Evolutionary conservation across 2,797 vertebrate genomes (phyloP).

Genomic region (Lophotriccus pileatus): DNA sequence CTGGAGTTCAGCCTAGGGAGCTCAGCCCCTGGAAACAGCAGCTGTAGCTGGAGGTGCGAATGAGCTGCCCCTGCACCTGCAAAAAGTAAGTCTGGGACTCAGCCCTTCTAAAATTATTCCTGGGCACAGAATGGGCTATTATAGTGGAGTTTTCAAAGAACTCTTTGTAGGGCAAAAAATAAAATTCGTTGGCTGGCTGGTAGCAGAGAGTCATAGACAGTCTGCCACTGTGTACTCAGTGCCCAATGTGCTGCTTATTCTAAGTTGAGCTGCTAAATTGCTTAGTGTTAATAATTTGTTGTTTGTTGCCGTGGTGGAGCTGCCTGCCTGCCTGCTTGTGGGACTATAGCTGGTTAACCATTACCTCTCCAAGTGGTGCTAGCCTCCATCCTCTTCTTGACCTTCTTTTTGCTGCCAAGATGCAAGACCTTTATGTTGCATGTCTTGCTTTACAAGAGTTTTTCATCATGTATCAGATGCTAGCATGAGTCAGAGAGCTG

Average conservation of each 20-base stretch:
- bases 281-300: conserved; percentile 64
- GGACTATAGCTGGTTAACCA: neutral
- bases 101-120: conserved; percentile 50
- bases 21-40: neutral
- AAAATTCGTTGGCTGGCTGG: conserved; percentile 57
- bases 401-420: neutral
- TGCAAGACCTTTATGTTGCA: neutral
- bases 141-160: conserved; percentile 60
- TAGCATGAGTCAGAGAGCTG: neutral
- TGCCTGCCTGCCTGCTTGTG: neutral
- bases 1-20: neutral
- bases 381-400: neutral
- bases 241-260: conserved; percentile 65
- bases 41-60: conserved; percentile 21
- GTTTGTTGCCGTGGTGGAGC: conserved; percentile 4
- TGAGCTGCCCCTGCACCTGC: conserved; percentile 20
- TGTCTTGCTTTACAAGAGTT: neutral
- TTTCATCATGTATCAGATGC: neutral
- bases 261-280: conserved; percentile 62
- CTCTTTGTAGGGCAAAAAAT: conserved; percentile 60
- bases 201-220: conserved; percentile 63
- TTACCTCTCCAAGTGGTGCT: neutral
- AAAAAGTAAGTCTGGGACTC: conserved; percentile 34
- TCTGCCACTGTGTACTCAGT: conserved; percentile 67
- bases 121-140: conserved; percentile 46